These are phyloP conservation scores for Coronaproctus castanopsis DNA, from an alignment of 2,888 invertebrate species.

Conservation along the genomic window DNA sequence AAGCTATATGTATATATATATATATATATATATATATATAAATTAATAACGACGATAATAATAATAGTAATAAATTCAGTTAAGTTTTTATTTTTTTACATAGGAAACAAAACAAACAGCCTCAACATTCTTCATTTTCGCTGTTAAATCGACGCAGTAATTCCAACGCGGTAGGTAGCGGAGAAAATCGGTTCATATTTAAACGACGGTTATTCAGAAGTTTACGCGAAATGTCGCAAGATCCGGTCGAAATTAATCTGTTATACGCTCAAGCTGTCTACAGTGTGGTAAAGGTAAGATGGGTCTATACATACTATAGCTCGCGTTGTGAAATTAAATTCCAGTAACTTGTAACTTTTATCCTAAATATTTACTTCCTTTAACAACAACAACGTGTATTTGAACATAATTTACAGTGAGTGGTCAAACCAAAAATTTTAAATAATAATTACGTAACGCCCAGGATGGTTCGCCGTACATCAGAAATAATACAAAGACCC, in stretches of 20 bases:
- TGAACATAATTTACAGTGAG: too few species aligned
- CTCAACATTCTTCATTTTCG: constrained; percentile 30
- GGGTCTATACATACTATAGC: not conserved
- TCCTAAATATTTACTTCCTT: too few species aligned
- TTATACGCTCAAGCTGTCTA: constrained; percentile 89
- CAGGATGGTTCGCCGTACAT: too few species aligned
- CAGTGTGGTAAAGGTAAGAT: constrained; percentile 66
- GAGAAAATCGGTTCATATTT: constrained; percentile 80
- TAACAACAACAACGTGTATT: too few species aligned
- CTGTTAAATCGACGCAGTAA: constrained; percentile 35
- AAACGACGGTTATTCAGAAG: constrained; percentile 74
- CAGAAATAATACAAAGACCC: too few species aligned
- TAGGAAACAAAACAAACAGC: constrained; percentile 36
- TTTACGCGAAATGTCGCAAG: constrained; percentile 74
- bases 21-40: too few species aligned
- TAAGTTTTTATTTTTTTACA: too few species aligned
- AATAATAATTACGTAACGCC: too few species aligned
- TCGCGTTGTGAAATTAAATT: not conserved
- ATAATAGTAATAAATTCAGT: too few species aligned
- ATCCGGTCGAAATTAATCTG: constrained; percentile 83
- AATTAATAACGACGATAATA: too few species aligned
- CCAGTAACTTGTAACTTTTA: too few species aligned
- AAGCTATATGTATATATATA: constrained; percentile 2
- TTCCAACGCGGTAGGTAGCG: constrained; percentile 53
- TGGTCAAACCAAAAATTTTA: constrained; percentile 1